These are phyloP conservation scores for Eulemur coronatus DNA, from an alignment of 2,797 vertebrate genomes.

Conservation along the genomic window DNA sequence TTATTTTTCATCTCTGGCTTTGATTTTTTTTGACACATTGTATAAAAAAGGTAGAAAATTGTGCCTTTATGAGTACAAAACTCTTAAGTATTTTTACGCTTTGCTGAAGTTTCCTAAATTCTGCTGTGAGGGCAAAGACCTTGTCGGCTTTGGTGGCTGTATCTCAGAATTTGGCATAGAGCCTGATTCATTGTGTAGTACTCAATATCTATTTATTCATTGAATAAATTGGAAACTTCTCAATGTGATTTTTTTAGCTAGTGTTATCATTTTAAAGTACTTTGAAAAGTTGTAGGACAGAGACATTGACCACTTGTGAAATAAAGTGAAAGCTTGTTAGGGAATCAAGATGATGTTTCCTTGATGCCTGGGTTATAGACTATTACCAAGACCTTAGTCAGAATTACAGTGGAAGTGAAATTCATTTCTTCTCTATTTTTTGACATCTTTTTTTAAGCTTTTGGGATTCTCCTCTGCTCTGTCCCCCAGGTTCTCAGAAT, in stretches of 20 bases:
- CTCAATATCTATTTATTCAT: not conserved
- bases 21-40: not conserved
- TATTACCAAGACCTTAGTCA: not conserved
- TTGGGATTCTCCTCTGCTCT: not conserved
- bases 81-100: not conserved
- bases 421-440: not conserved
- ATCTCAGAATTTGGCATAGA: not conserved
- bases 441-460: not conserved
- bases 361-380: not conserved
- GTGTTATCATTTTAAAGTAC: not conserved
- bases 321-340: not conserved
- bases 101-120: not conserved
- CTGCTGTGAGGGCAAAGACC: not conserved
- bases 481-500: not conserved
- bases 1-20: not conserved
- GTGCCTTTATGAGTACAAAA: not conserved
- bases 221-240: not conserved
- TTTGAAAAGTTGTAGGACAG: not conserved
- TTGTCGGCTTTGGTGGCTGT: not conserved
- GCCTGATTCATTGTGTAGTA: not conserved
- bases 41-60: not conserved
- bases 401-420: not conserved
- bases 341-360: not conserved
- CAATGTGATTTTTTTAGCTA: not conserved
- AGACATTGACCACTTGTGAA: not conserved